Conservation (phyloP, 2,888 invertebrate genomes). For the Acrobasis consociella region DNA sequence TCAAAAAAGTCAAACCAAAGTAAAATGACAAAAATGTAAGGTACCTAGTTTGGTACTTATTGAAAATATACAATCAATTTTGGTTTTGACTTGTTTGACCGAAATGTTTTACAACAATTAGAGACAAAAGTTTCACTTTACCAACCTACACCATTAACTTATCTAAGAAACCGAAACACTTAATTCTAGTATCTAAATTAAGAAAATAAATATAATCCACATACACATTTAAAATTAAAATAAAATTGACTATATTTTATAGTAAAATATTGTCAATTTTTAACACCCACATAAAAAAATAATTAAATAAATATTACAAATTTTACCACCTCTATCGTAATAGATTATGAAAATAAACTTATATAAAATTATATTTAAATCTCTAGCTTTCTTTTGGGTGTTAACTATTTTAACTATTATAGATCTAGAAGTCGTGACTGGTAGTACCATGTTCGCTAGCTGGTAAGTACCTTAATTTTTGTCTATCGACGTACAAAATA, state of each 20-base stretch:
- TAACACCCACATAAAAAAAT: not conserved
- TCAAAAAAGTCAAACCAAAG: conserved; percentile 6
- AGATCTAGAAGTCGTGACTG: not conserved
- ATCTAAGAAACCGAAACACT: not conserved
- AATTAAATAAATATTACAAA: not conserved
- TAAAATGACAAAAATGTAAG: too few species aligned
- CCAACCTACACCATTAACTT: not conserved
- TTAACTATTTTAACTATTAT: not conserved
- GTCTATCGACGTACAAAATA: too few species aligned
- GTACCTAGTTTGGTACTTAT: too few species aligned
- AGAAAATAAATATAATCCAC: not conserved
- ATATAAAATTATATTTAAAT: not conserved
- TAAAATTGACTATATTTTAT: not conserved
- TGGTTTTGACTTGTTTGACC: conserved; percentile 3
- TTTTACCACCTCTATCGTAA: not conserved
- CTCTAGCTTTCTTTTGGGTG: not conserved
- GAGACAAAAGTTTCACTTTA: not conserved
- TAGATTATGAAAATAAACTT: not conserved
- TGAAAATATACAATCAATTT: too few species aligned
- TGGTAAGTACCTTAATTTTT: too few species aligned
- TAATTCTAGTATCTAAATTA: not conserved
- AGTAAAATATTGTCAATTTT: not conserved
- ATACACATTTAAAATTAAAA: not conserved
- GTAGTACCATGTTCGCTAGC: too few species aligned
- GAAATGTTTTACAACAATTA: not conserved